Conservation (phyloP, 1,140 invertebrate genomes). For the Delia radicum region DNA sequence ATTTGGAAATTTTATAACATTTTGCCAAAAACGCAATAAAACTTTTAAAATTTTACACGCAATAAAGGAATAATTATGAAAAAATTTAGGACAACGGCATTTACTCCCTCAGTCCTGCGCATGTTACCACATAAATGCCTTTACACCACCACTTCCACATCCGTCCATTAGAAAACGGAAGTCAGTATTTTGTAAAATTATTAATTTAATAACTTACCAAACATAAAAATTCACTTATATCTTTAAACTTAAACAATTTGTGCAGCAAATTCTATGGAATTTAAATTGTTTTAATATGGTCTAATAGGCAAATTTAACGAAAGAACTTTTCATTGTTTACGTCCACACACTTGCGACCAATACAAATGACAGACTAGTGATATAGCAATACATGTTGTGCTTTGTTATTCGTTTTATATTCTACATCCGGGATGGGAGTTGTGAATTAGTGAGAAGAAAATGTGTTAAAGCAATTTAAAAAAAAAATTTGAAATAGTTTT, state of each 20-base stretch:
- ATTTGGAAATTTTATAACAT: background rate
- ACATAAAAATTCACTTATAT: background rate
- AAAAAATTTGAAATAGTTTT: no score
- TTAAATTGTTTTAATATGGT: background rate
- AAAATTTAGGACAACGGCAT: background rate
- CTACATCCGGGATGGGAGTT: background rate
- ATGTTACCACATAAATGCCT: background rate
- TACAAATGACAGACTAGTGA: background rate
- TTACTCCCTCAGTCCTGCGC: background rate
- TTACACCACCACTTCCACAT: constrained; percentile 13
- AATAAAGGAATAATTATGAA: background rate
- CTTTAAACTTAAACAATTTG: background rate
- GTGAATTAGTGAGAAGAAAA: background rate
- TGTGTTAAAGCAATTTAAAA: no score
- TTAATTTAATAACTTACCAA: background rate
- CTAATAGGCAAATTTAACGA: no score
- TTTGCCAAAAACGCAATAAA: background rate
- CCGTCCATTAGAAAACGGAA: constrained; percentile 22
- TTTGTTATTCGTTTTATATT: background rate
- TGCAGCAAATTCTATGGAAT: background rate
- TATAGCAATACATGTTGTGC: background rate
- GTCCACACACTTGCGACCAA: background rate
- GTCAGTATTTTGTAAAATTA: background rate
- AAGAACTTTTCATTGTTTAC: background rate
- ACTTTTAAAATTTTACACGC: background rate